Percentiles rank a stretch among this genome's conserved stretches.
These are phyloP conservation scores for Pristionchus japonicus DNA, from an alignment of 2,888 invertebrate genomes.

Conservation along the genomic window DNA sequence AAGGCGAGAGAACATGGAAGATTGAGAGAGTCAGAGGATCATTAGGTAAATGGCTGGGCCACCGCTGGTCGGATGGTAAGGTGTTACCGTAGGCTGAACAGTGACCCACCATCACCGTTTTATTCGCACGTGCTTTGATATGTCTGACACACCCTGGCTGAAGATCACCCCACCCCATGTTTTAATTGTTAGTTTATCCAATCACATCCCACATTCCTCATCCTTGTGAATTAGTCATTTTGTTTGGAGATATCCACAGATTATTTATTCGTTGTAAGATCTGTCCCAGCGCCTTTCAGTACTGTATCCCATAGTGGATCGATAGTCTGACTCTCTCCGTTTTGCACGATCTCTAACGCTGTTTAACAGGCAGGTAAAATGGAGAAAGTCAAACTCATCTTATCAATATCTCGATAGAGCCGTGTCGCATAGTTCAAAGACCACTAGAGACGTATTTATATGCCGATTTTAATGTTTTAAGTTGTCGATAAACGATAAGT, in stretches of 20 bases:
- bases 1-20: neutral
- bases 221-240: neutral
- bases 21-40: neutral
- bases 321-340: too few species aligned
- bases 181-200: neutral
- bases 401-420: neutral
- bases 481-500: neutral
- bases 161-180: neutral
- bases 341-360: too few species aligned
- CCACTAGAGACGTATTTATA: constrained; percentile 31
- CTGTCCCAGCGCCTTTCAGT: constrained; percentile 25
- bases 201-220: neutral
- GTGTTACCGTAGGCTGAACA: neutral
- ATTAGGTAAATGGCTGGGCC: neutral
- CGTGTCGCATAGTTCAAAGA: constrained; percentile 29
- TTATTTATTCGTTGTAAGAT: constrained; percentile 10
- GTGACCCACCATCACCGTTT: constrained; percentile 1
- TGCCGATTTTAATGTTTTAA: neutral
- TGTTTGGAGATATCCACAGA: neutral
- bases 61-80: neutral
- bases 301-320: neutral
- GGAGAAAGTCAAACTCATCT: too few species aligned
- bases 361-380: too few species aligned
- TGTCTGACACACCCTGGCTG: neutral
- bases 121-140: neutral